Percentiles rank a stretch among this genome's conserved stretches.
Conservation (phyloP, 2,797 vertebrate genomes). For the Xiphophorus birchmanni region DNA sequence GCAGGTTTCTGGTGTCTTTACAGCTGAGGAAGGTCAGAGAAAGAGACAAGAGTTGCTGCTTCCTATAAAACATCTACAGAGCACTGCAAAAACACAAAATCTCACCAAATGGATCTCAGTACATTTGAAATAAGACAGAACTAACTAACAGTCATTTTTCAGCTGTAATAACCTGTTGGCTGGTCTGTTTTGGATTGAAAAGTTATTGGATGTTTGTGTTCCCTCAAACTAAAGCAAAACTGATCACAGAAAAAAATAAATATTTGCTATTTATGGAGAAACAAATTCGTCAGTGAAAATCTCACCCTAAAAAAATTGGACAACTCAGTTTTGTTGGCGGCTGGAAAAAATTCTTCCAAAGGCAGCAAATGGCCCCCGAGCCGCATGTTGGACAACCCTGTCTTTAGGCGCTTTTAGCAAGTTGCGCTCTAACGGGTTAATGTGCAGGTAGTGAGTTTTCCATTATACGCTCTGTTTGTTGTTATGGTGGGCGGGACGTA, state of each 20-base stretch:
- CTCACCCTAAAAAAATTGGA: background rate
- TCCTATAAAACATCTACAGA: constrained; percentile 48
- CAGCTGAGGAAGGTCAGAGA: constrained; percentile 45
- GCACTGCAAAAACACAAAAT: too few species aligned
- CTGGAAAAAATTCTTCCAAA: background rate
- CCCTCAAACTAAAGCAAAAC: background rate
- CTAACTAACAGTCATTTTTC: too few species aligned
- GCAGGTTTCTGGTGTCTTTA: constrained; percentile 52
- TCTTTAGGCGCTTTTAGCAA: too few species aligned
- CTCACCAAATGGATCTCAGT: too few species aligned
- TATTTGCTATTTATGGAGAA: background rate
- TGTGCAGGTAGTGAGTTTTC: too few species aligned
- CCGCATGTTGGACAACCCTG: background rate
- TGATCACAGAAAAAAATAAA: background rate
- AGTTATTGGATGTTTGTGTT: background rate
- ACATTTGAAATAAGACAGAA: too few species aligned
- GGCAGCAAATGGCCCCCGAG: background rate
- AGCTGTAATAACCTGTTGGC: background rate
- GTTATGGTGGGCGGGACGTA: too few species aligned
- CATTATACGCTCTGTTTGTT: background rate
- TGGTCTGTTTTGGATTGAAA: background rate
- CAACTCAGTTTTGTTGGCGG: background rate
- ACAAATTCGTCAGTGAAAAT: background rate
- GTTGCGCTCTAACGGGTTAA: too few species aligned
- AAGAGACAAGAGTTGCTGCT: constrained; percentile 56